phyloP scores from a whole-genome alignment of 1,140 invertebrate genomes.

The Bombyx mori region DNA sequence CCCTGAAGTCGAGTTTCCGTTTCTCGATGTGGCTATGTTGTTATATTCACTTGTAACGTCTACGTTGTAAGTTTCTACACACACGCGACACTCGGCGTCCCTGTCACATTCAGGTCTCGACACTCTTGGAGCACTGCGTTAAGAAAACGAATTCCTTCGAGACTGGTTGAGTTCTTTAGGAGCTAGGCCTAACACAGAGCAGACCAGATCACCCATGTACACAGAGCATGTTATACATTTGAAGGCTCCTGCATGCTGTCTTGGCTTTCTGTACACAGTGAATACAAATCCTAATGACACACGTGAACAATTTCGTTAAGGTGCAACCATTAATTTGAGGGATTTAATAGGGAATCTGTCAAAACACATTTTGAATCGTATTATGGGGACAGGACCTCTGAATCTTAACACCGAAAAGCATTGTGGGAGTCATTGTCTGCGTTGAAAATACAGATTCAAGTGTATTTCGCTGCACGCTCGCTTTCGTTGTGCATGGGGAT shows the following conservation, averaged over 20 bases:
- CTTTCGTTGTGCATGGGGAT: constrained; percentile 69
- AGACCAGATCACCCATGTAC: constrained; percentile 62
- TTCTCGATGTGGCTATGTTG: constrained; percentile 40
- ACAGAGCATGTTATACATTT: constrained; percentile 46
- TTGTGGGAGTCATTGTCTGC: constrained; percentile 44
- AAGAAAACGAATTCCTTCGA: constrained; percentile 4
- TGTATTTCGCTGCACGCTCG: constrained; percentile 63
- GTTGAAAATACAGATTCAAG: constrained; percentile 41
- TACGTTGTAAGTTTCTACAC: constrained; percentile 34
- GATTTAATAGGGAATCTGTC: too few relatives aligned
- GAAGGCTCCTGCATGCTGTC: constrained; percentile 65
- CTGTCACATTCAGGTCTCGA: constrained; percentile 24
- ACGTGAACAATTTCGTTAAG: not conserved
- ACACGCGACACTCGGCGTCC: constrained; percentile 44
- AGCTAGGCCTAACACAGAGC: constrained; percentile 48
- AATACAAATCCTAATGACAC: constrained; percentile 19
- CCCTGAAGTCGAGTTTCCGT: constrained; percentile 57
- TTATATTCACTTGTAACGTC: constrained; percentile 33
- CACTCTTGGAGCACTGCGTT: constrained; percentile 17
- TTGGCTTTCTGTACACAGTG: constrained; percentile 52
- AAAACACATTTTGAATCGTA: too few relatives aligned
- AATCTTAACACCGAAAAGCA: constrained; percentile 25
- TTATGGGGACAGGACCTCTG: too few relatives aligned
- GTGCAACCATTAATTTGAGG: too few relatives aligned
- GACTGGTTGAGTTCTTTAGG: constrained; percentile 17